Percentiles rank a stretch among this genome's conserved stretches.
Evolutionary conservation across 2,888 invertebrate genomes (phyloP).

Genomic region (Hypercompe scribonia): DNA sequence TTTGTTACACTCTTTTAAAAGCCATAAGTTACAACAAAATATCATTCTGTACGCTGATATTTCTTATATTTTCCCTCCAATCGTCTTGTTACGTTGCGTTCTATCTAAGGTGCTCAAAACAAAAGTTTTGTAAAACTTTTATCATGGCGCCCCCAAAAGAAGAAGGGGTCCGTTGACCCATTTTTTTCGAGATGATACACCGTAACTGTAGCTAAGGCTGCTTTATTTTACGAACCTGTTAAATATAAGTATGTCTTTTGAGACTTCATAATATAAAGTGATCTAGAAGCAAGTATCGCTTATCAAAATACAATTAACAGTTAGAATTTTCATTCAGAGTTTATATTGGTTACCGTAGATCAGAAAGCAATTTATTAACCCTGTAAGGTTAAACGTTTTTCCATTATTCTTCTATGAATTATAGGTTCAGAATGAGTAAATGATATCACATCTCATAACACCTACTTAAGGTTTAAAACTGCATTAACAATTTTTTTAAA

Average conservation of each 20-base stretch:
- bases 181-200: conserved; percentile 78
- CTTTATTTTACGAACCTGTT: conserved; percentile 39
- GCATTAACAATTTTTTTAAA: no score
- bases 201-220: conserved; percentile 42
- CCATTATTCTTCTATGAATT: background rate
- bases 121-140: conserved; percentile 82
- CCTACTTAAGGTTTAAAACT: background rate
- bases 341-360: no score
- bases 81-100: conserved; percentile 57
- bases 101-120: conserved; percentile 81
- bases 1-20: background rate
- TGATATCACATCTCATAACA: background rate
- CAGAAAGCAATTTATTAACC: background rate
- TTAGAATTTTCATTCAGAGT: background rate
- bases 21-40: conserved; percentile 10
- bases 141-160: conserved; percentile 73
- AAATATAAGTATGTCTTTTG: conserved; percentile 6
- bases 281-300: background rate
- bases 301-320: background rate
- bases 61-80: conserved; percentile 37
- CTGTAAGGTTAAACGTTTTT: no score
- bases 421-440: background rate
- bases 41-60: conserved; percentile 13
- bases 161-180: conserved; percentile 80
- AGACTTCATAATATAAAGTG: background rate